These are phyloP conservation scores for Phyllostomus discolor DNA, from an alignment of 2,113 vertebrate genomes.

Conservation along the genomic window DNA sequence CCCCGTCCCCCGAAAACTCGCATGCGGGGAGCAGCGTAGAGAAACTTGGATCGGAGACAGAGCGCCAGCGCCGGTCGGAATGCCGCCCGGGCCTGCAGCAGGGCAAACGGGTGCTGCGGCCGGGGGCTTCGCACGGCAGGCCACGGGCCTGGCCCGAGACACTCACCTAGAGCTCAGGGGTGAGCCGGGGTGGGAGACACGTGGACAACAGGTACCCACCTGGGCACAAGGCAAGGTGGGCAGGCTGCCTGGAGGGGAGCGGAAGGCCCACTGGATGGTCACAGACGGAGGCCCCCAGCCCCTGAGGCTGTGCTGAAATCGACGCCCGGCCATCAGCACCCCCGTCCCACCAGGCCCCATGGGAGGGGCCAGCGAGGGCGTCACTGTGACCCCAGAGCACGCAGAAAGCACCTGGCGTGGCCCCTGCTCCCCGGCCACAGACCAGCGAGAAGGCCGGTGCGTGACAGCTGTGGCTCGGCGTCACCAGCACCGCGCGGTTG, in stretches of 20 bases:
- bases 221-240: not conserved
- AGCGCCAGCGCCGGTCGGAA: not conserved
- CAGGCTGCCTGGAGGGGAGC: not conserved
- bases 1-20: not conserved
- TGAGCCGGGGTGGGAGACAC: not conserved
- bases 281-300: not conserved
- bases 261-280: not conserved
- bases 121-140: not conserved
- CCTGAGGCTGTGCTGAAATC: not conserved
- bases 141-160: not conserved
- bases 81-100: too few species aligned
- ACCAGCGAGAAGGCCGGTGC: not conserved
- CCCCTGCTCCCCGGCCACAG: not conserved
- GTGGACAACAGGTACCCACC: not conserved
- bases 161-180: not conserved
- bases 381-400: not conserved
- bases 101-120: too few species aligned
- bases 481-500: not conserved
- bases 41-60: not conserved
- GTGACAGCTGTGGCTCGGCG: not conserved
- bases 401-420: not conserved
- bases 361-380: not conserved
- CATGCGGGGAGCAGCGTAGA: not conserved
- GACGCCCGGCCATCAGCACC: not conserved
- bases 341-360: not conserved